Conservation (phyloP, 2,888 invertebrate species). For the Dorcus parallelipipedus region DNA sequence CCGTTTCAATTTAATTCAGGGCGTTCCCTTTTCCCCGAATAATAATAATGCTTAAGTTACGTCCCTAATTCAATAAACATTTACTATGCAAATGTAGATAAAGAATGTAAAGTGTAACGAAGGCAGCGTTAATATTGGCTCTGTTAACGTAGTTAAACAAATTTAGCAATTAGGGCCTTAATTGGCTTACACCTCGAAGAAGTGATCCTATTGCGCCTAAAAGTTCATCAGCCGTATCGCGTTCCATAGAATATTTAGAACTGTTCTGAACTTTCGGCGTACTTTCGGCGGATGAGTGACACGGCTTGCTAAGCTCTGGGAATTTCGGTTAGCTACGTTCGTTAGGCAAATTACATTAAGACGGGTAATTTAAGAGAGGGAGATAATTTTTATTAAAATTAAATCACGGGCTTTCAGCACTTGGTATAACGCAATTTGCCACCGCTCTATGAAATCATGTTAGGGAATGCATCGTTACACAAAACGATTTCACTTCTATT, state of each 20-base stretch:
- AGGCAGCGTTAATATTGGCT: conserved; percentile 27
- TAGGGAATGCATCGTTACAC: conserved; percentile 28
- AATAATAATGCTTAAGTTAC: conserved; percentile 12
- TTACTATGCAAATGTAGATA: conserved; percentile 18
- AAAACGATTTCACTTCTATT: conserved; percentile 4
- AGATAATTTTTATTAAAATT: conserved; percentile 39
- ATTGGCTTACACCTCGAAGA: conserved; percentile 32
- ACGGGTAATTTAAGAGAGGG: conserved; percentile 36
- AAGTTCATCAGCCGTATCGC: conserved; percentile 31
- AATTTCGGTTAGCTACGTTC: conserved; percentile 37
- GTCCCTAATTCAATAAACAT: conserved; percentile 16
- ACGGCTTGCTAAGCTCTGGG: conserved; percentile 32
- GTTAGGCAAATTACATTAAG: conserved; percentile 39
- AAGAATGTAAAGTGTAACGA: conserved; percentile 18
- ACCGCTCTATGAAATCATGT: conserved; percentile 24
- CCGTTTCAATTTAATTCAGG: neutral
- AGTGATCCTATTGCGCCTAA: conserved; percentile 28
- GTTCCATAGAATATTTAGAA: conserved; percentile 35
- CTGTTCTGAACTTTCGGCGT: conserved; percentile 30
- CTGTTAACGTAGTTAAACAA: conserved; percentile 30
- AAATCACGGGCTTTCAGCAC: conserved; percentile 33
- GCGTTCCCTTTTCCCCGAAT: neutral
- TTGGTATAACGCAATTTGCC: conserved; percentile 28
- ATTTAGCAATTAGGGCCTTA: conserved; percentile 32
- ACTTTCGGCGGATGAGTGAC: conserved; percentile 33